Evolutionary conservation across 2,113 vertebrate genomes (phyloP).

Genomic region (Tautogolabrus adspersus): DNA sequence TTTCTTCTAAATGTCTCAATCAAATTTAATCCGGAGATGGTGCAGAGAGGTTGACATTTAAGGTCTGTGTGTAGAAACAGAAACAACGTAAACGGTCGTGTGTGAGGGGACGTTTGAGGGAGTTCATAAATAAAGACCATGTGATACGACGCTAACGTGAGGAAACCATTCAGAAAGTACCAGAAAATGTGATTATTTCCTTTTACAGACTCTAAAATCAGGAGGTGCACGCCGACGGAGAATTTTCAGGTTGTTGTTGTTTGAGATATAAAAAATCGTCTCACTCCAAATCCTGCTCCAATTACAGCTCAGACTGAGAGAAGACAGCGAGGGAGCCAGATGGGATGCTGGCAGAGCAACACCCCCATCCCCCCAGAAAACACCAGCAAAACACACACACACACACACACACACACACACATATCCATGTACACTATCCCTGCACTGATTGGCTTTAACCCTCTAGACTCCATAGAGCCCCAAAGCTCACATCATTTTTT

Average conservation of each 20-base stretch:
- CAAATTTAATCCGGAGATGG: slow-evolving; percentile 50
- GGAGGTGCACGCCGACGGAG: not conserved
- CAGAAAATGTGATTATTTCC: not conserved
- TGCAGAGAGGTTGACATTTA: slow-evolving; percentile 64
- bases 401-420: not conserved
- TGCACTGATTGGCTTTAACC: slow-evolving; percentile 35
- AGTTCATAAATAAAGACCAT: not conserved
- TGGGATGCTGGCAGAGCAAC: slow-evolving; percentile 10
- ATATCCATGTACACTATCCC: slow-evolving; percentile 2
- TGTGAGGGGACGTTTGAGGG: not conserved
- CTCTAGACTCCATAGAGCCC: not conserved
- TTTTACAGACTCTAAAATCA: not conserved
- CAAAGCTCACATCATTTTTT: not conserved
- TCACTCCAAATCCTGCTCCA: slow-evolving; percentile 2
- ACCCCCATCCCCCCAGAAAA: slow-evolving; percentile 13
- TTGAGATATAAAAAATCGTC: not conserved
- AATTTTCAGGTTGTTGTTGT: slow-evolving; percentile 6
- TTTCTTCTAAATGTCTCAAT: slow-evolving; percentile 62
- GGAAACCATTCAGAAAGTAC: not conserved
- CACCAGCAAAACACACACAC: not conserved
- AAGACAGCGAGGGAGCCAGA: slow-evolving; percentile 11
- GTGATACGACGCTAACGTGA: not conserved
- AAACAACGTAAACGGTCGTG: not conserved
- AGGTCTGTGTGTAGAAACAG: not conserved
- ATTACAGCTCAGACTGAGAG: slow-evolving; percentile 3